Conservation (phyloP, 2,888 invertebrate species). For the Dolichomitus sp. region DNA sequence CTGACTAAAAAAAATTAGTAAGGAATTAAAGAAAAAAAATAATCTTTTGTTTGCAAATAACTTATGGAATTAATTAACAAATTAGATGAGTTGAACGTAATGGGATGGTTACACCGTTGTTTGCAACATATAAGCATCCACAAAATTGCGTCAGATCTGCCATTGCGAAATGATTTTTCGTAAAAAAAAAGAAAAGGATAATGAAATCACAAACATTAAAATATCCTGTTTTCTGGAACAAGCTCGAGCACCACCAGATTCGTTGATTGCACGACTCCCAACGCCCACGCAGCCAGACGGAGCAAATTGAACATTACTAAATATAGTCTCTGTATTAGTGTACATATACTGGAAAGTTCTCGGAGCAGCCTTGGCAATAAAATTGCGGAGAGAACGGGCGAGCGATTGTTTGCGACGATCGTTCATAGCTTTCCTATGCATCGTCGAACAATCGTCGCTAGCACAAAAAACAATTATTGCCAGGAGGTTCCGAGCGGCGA, state of each 20-base stretch:
- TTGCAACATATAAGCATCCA: not conserved
- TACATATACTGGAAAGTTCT: constrained; percentile 31
- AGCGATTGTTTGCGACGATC: not conserved
- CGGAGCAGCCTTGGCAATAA: constrained; percentile 55
- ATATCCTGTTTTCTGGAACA: constrained; percentile 62
- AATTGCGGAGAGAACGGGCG: constrained; percentile 27
- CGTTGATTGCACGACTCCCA: constrained; percentile 58
- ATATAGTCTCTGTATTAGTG: constrained; percentile 59
- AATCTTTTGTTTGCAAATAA: too few relatives aligned
- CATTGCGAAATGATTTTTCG: not conserved
- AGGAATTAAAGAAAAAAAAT: too few relatives aligned
- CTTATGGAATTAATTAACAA: too few relatives aligned
- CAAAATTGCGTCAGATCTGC: not conserved
- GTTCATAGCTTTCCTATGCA: not conserved
- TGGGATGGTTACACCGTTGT: not conserved
- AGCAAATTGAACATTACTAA: constrained; percentile 67
- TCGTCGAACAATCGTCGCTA: constrained; percentile 1
- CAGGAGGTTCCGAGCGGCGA: not conserved
- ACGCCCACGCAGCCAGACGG: constrained; percentile 61
- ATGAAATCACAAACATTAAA: constrained; percentile 35
- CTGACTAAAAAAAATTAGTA: too few relatives aligned
- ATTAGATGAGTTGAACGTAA: too few relatives aligned
- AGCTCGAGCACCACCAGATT: constrained; percentile 46
- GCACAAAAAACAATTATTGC: constrained; percentile 5
- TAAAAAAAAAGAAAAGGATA: not conserved